Conservation (phyloP, 2,888 invertebrate genomes). For the Sipunculus nudus region DNA sequence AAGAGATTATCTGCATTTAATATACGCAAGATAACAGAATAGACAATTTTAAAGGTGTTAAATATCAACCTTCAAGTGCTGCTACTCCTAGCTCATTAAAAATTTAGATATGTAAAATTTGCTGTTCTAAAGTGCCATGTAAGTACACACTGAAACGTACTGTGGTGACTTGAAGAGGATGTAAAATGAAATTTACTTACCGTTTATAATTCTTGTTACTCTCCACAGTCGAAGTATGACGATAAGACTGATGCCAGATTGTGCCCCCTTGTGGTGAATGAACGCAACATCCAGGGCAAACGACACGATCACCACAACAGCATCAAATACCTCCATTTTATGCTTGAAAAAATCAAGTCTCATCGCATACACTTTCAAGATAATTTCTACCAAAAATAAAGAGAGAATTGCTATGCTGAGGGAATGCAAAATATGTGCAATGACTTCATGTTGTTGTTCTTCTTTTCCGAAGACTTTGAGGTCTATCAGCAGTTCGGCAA, state of each 20-base stretch:
- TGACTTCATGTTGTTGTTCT: conserved; percentile 36
- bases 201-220: conserved; percentile 66
- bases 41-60: too few species aligned
- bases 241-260: conserved; percentile 63
- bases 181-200: too few species aligned
- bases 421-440: conserved; percentile 62
- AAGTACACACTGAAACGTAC: too few species aligned
- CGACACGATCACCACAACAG: conserved; percentile 64
- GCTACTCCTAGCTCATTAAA: too few species aligned
- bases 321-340: conserved; percentile 67
- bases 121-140: too few species aligned
- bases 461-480: conserved; percentile 56
- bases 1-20: too few species aligned
- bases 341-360: conserved; percentile 63
- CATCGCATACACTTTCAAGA: conserved; percentile 61
- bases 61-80: too few species aligned
- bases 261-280: conserved; percentile 54
- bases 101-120: too few species aligned
- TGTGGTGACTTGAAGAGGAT: too few species aligned
- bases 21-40: too few species aligned
- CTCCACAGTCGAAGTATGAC: conserved; percentile 67
- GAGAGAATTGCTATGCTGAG: conserved; percentile 56
- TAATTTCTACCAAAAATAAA: conserved; percentile 53
- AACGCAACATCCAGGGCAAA: conserved; percentile 65
- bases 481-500: conserved; percentile 66